Conservation (phyloP, 2,888 invertebrate genomes). For the Drosophila gaucha region DNA sequence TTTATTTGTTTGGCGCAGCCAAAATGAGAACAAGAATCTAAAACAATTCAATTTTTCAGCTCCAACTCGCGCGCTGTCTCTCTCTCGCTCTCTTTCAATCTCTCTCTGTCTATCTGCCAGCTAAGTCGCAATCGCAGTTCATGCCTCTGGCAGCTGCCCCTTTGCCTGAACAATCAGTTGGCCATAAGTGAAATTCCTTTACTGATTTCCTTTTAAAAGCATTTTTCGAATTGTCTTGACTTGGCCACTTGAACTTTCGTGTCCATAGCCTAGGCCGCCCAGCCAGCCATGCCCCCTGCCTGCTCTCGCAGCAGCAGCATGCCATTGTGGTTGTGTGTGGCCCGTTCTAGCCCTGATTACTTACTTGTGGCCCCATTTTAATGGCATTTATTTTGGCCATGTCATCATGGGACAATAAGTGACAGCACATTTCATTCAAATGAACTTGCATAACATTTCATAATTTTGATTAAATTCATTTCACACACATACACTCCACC, state of each 20-base stretch:
- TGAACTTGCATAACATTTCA: constrained; percentile 9
- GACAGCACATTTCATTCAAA: constrained; percentile 47
- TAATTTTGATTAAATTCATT: constrained; percentile 4
- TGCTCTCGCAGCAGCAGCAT: constrained; percentile 15
- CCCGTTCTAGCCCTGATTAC: constrained; percentile 34
- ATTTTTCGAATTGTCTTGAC: constrained; percentile 79
- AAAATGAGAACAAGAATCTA: constrained; percentile 66
- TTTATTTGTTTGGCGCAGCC: constrained; percentile 67
- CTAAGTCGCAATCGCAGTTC: constrained; percentile 5
- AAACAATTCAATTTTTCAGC: constrained; percentile 78
- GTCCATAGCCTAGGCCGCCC: constrained; percentile 10
- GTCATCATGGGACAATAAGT: constrained; percentile 56
- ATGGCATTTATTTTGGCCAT: constrained; percentile 35
- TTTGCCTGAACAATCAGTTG: constrained; percentile 68
- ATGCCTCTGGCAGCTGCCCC: constrained; percentile 21
- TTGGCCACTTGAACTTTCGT: constrained; percentile 69
- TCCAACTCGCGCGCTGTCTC: not conserved
- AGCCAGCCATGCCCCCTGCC: constrained; percentile 1
- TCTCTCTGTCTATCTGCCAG: not conserved
- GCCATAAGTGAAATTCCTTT: constrained; percentile 76
- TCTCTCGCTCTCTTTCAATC: not conserved
- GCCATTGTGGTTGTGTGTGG: constrained; percentile 13
- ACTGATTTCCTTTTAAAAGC: constrained; percentile 78
- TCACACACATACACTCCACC: not conserved
- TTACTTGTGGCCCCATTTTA: constrained; percentile 28